A percentile compares a stretch with the other conserved stretches of the same genome.
phyloP scores from a whole-genome alignment of 2,888 invertebrate genomes.

The Parnassius orleans region DNA sequence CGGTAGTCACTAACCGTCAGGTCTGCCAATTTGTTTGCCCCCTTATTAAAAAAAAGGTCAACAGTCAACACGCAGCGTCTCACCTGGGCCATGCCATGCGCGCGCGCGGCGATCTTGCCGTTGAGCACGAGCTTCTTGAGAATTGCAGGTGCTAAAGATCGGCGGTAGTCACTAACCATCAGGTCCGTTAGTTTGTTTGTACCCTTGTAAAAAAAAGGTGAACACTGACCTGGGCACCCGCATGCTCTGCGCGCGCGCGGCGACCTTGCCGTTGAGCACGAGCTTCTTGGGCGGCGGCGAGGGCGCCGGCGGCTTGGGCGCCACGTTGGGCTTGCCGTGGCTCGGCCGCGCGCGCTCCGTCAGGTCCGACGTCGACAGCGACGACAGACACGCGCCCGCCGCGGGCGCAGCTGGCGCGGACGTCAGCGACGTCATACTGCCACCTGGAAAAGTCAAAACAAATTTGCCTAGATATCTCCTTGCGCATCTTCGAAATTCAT shows the following conservation, averaged over 20 bases:
- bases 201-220: too few species aligned
- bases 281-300: conserved; percentile 85
- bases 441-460: conserved; percentile 47
- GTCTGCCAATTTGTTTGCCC: too few species aligned
- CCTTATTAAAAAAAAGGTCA: too few species aligned
- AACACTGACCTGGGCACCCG: conserved; percentile 84
- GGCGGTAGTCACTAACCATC: too few species aligned
- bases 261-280: conserved; percentile 79
- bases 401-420: conserved; percentile 59
- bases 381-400: conserved; percentile 38
- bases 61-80: background rate
- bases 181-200: too few species aligned
- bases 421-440: conserved; percentile 70
- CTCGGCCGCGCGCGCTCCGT: conserved; percentile 76
- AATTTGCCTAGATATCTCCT: too few species aligned
- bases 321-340: conserved; percentile 90
- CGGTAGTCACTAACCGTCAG: too few species aligned
- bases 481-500: too few species aligned
- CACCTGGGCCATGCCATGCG: conserved; percentile 92
- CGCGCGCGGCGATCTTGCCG: conserved; percentile 83
- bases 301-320: conserved; percentile 90
- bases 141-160: too few species aligned
- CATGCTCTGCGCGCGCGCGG: conserved; percentile 91
- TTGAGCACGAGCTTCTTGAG: conserved; percentile 83
- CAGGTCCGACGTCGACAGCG: conserved; percentile 69